Evolutionary conservation across 2,797 vertebrate species (phyloP), one percentile per base, ranked within the genome.

Genomic region (Mus caroli): DNA sequence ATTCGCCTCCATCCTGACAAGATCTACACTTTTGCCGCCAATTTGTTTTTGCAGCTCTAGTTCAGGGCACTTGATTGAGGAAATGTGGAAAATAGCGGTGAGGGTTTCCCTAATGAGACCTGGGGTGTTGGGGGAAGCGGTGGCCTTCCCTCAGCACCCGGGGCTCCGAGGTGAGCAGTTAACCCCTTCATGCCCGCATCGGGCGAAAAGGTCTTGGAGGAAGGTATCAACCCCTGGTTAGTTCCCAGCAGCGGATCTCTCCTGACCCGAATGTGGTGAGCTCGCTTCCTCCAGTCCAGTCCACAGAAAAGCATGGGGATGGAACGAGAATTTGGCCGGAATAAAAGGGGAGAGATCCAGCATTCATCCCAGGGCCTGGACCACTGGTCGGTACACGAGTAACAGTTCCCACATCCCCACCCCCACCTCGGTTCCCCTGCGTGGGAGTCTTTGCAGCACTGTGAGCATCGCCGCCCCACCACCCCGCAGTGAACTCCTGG

Each of bases 41-140:
- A 97, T 98, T 98, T 99, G 98, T 99, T 98, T 98, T 98, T 97
- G 98, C 97, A 98, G 98, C 98, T 98, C 98, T 98, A 99, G 98
- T 99, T 99, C 98, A 98, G 98, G 98, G 98, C 98, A 89, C 98
- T 98, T 99, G 98, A 99, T 99, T 98, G 98, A 98, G 98, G 98
- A 99, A 99, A 99, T 88, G 98, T 98, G 98, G 98, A 96, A 99
- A 99, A 99, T 98, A 99, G 98, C 98, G 98, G 97, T 92, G 96
- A 98, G 98, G 98, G 98, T 98, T 99, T 98, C 98, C 98, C 98
- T 99, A 99, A 99, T 98, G 98, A 99, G 98, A 98, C 98, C 98
- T 98, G 98, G 97, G 31, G 3, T 50, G 26, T 50, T 77, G 13
- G 54, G 98, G 98, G 98, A 98, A 98, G 98, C 92, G n/a, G 97